A percentile compares a stretch with the other conserved stretches of the same genome.
phyloP scores from a whole-genome alignment of 53 echinoderm and acorn worm genomes.

The Glandiceps talaboti region DNA sequence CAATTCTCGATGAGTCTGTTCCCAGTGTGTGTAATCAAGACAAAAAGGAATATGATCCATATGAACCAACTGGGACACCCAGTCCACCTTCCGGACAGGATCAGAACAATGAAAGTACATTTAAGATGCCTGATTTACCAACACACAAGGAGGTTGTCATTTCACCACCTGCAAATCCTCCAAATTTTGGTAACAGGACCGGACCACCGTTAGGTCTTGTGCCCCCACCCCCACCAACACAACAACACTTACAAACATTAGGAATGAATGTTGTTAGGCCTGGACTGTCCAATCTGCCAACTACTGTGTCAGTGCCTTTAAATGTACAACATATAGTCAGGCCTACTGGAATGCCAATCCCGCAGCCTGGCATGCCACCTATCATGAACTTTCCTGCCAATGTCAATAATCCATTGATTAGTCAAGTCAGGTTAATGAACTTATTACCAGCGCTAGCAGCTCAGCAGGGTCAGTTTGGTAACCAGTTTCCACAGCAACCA shows the following conservation, averaged over 20 bases:
- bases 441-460: not conserved
- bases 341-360: not conserved
- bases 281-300: not conserved
- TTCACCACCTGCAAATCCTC: not conserved
- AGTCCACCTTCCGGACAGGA: not conserved
- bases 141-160: not conserved
- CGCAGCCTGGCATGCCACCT: not conserved
- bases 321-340: not conserved
- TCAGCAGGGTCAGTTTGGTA: not conserved
- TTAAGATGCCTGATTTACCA: not conserved
- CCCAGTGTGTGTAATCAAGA: too few relatives aligned
- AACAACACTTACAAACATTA: not conserved
- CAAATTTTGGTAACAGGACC: not conserved
- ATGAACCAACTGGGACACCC: constrained; percentile 83
- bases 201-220: not conserved
- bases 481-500: not conserved
- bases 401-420: not conserved
- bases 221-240: not conserved
- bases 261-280: not conserved
- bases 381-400: not conserved
- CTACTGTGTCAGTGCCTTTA: not conserved
- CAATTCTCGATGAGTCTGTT: not conserved
- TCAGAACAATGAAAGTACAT: not conserved
- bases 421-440: not conserved
- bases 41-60: constrained; percentile 63